Conservation (phyloP, 2,797 vertebrate genomes). For the Masticophis lateralis region DNA sequence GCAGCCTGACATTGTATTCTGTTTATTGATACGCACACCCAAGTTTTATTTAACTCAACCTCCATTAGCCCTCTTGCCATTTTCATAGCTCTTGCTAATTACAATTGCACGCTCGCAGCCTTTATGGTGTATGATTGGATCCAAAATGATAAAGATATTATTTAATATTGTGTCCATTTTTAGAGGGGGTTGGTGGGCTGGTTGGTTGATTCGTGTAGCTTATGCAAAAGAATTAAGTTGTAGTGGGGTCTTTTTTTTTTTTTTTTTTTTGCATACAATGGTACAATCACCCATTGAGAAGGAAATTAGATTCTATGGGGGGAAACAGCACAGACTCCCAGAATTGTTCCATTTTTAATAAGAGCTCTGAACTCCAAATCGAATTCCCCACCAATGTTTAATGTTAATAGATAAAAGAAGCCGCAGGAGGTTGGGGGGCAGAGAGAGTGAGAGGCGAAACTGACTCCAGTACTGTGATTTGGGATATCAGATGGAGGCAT, state of each 20-base stretch:
- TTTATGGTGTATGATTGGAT: not conserved
- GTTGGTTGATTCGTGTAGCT: not conserved
- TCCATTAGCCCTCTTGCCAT: not conserved
- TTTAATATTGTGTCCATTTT: not conserved
- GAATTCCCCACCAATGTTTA: not conserved
- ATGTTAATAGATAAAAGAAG: not conserved
- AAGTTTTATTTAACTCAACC: not conserved
- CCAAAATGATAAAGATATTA: not conserved
- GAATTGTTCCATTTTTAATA: not conserved
- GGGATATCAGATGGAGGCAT: not conserved
- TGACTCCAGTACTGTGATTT: not conserved
- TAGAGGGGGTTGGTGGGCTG: not conserved
- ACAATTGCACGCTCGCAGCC: not conserved
- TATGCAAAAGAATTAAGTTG: not conserved
- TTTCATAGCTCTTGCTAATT: not conserved
- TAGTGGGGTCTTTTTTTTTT: no score
- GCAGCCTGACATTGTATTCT: not conserved
- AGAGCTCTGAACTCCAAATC: not conserved
- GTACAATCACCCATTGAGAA: not conserved
- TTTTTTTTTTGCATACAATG: not conserved
- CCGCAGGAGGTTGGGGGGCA: not conserved
- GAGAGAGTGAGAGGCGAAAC: fast-evolving
- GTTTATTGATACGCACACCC: fast-evolving
- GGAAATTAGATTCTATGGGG: slow-evolving; percentile 9
- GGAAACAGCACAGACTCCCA: not conserved